Conservation (phyloP, 2,888 invertebrate genomes). For the Leptothorax acervorum region DNA sequence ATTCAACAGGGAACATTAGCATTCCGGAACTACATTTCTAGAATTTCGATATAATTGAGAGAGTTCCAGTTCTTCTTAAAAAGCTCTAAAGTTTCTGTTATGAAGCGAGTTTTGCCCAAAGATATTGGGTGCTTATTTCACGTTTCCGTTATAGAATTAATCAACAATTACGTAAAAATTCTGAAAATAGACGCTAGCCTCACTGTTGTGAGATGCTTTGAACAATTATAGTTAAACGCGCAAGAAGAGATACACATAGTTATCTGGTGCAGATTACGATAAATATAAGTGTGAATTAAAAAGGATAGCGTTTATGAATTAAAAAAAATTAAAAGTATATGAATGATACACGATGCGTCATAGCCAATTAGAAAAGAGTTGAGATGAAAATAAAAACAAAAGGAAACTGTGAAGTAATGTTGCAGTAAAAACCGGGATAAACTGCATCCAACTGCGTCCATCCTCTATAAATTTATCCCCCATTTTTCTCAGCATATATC, state of each 20-base stretch:
- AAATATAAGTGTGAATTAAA: background rate
- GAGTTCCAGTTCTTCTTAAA: background rate
- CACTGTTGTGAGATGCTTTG: background rate
- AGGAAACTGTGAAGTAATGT: background rate
- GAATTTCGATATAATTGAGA: background rate
- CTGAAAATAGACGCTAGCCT: background rate
- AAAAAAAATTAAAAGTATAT: background rate
- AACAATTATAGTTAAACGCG: background rate
- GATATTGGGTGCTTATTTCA: background rate
- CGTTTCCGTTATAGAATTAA: background rate
- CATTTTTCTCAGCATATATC: slow-evolving; percentile 8
- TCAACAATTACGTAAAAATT: background rate
- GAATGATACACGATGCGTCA: slow-evolving; percentile 4
- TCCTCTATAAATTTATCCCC: slow-evolving; percentile 15
- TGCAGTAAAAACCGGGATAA: background rate
- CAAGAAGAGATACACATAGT: background rate
- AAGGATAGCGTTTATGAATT: background rate
- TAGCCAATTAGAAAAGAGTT: background rate
- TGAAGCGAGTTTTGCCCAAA: background rate
- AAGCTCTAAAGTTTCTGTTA: background rate
- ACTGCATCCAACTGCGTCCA: slow-evolving; percentile 11
- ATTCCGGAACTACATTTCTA: background rate
- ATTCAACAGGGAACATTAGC: background rate
- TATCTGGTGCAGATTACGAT: background rate
- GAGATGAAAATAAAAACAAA: background rate